Conservation (phyloP, 2,113 vertebrate species). For the Misgurnus mizolepis region DNA sequence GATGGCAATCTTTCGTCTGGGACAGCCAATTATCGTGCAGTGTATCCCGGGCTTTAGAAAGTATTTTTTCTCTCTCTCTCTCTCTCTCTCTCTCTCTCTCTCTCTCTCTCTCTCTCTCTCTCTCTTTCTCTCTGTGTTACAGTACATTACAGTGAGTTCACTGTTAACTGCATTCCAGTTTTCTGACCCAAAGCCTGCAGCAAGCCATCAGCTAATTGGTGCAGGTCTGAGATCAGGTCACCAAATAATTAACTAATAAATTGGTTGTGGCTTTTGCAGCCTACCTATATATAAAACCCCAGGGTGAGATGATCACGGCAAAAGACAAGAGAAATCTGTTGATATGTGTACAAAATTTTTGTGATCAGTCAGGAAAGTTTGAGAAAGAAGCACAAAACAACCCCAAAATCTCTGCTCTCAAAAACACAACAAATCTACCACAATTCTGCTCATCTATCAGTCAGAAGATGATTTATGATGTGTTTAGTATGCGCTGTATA, state of each 20-base stretch:
- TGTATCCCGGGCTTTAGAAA: too few relatives aligned
- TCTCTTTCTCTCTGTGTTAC: neutral
- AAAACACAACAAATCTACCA: too few relatives aligned
- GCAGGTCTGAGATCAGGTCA: constrained; percentile 66
- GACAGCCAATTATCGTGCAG: too few relatives aligned
- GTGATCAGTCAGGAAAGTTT: too few relatives aligned
- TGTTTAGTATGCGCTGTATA: too few relatives aligned
- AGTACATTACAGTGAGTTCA: constrained; percentile 56
- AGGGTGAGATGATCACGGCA: neutral
- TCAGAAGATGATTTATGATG: too few relatives aligned
- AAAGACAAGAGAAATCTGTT: neutral
- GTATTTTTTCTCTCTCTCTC: too few relatives aligned
- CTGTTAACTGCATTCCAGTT: constrained; percentile 63
- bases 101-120: neutral
- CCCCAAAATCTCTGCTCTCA: too few relatives aligned
- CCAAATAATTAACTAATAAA: constrained; percentile 63
- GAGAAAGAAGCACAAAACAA: too few relatives aligned
- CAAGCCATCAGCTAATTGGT: constrained; percentile 74
- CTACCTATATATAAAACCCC: constrained; percentile 7
- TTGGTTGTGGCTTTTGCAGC: constrained; percentile 49
- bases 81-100: neutral
- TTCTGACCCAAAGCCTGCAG: constrained; percentile 61
- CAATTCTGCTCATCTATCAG: too few relatives aligned
- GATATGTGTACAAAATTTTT: neutral
- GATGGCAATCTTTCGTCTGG: too few relatives aligned